These are phyloP conservation scores for Ammodramus savannarum DNA, from an alignment of 2,113 vertebrate species.

Conservation along the genomic window DNA sequence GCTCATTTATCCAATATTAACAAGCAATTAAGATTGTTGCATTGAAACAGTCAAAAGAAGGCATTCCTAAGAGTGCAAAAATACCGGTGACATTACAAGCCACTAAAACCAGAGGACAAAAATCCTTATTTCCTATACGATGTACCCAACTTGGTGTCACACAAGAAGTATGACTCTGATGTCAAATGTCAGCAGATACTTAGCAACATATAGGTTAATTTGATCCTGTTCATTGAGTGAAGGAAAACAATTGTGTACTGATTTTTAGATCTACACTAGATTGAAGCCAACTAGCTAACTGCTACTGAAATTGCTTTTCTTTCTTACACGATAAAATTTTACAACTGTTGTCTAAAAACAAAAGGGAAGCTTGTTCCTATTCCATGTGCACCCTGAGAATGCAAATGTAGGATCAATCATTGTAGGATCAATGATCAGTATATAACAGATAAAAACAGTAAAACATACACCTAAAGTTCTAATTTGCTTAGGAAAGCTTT, in stretches of 20 bases:
- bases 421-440: not conserved
- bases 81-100: not conserved
- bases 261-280: not conserved
- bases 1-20: not conserved
- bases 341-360: not conserved
- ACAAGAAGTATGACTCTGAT: not conserved
- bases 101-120: not conserved
- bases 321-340: not conserved
- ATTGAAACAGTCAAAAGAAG: not conserved
- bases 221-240: not conserved
- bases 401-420: not conserved
- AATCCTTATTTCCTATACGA: not conserved
- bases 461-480: not conserved
- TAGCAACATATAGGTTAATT: not conserved
- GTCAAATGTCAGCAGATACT: not conserved
- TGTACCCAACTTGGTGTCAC: not conserved
- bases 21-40: not conserved
- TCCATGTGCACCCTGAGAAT: not conserved
- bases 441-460: not conserved
- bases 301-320: not conserved
- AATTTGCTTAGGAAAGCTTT: not conserved
- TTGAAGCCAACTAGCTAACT: not conserved
- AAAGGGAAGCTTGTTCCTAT: not conserved
- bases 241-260: not conserved
- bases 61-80: not conserved